Conservation (phyloP, 1,140 invertebrate genomes). For the Trichomalopsis sarcophagae region DNA sequence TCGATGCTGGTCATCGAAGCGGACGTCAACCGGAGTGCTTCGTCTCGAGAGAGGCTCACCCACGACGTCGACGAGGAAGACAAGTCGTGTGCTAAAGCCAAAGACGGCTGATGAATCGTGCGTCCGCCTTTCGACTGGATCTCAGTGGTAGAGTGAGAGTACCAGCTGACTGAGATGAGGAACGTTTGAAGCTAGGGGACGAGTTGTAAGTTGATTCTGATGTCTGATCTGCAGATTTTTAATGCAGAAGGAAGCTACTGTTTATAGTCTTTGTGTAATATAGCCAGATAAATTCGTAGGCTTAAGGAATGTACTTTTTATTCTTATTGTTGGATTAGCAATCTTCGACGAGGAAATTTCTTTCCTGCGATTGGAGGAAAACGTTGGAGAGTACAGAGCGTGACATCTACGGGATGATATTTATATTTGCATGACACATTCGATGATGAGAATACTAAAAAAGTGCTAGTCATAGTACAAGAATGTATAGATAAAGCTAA, state of each 20-base stretch:
- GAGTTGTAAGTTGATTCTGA: background rate
- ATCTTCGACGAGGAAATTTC: too few relatives aligned
- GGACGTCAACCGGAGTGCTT: slow-evolving; percentile 56
- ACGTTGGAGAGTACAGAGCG: too few relatives aligned
- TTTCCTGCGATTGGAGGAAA: too few relatives aligned
- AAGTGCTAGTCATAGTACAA: too few relatives aligned
- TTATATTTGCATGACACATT: too few relatives aligned
- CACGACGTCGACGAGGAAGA: slow-evolving; percentile 7
- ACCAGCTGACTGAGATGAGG: background rate
- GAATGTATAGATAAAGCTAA: too few relatives aligned
- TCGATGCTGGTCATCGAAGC: slow-evolving; percentile 63
- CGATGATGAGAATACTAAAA: too few relatives aligned
- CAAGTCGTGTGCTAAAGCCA: background rate
- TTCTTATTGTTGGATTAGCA: too few relatives aligned
- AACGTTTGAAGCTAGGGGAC: too few relatives aligned
- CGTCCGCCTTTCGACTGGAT: background rate
- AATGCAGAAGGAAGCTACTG: background rate
- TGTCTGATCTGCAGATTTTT: background rate
- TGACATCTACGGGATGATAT: too few relatives aligned
- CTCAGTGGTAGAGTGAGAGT: too few relatives aligned
- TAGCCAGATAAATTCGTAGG: background rate
- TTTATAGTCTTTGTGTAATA: background rate
- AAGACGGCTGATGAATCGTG: background rate
- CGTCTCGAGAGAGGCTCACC: background rate
- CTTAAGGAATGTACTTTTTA: background rate